These are phyloP conservation scores for Andrena camellia DNA, from an alignment of 2,888 invertebrate species.

Conservation along the genomic window DNA sequence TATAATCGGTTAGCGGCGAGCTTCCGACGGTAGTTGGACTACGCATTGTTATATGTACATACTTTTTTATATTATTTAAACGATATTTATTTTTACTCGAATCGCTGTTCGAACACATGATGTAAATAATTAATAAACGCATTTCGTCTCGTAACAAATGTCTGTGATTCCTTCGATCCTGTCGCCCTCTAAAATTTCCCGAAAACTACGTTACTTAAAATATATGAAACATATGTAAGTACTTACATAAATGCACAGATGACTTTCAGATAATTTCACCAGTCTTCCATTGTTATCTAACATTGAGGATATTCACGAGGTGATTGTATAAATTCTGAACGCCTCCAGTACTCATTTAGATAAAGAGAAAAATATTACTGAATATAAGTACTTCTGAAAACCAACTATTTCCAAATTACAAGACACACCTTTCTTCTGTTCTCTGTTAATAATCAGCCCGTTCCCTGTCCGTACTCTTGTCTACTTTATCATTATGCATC, in stretches of 20 bases:
- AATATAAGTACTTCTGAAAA: neutral
- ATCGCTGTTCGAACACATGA: constrained; percentile 67
- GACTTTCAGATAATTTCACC: too few species aligned
- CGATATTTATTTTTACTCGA: constrained; percentile 76
- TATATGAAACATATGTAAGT: neutral
- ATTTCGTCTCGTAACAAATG: constrained; percentile 50
- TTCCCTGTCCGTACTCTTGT: too few species aligned
- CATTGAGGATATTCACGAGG: too few species aligned
- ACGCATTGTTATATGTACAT: constrained; percentile 76
- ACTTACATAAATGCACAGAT: too few species aligned
- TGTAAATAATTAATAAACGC: constrained; percentile 76
- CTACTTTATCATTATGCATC: too few species aligned
- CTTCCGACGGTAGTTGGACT: constrained; percentile 62
- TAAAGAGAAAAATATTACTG: too few species aligned
- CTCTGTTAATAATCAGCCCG: too few species aligned
- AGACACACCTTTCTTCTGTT: too few species aligned
- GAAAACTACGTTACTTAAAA: neutral
- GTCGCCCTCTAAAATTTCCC: neutral
- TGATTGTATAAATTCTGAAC: too few species aligned
- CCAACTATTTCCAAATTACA: neutral
- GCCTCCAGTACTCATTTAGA: too few species aligned
- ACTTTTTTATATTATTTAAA: constrained; percentile 77
- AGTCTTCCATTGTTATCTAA: too few species aligned
- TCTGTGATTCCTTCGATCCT: neutral
- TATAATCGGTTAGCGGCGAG: constrained; percentile 65